Conservation (phyloP, 2,888 invertebrate genomes). For the Tiliacea aurago region DNA sequence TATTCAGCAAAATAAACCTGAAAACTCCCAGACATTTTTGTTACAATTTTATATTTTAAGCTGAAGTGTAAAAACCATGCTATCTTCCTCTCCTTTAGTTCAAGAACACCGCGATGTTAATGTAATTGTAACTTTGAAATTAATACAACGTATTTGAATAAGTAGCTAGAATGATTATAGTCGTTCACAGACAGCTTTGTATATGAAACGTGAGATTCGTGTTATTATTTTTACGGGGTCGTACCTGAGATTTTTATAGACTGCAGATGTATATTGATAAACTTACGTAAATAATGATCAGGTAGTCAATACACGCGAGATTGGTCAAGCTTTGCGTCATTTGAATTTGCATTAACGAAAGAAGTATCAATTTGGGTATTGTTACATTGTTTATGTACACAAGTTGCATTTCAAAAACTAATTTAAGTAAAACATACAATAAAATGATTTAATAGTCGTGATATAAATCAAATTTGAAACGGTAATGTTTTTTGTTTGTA, state of each 20-base stretch:
- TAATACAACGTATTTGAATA: slow-evolving; percentile 47
- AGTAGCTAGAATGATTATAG: slow-evolving; percentile 40
- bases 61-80: slow-evolving; percentile 9
- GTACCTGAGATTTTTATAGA: slow-evolving; percentile 66
- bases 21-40: slow-evolving; percentile 11
- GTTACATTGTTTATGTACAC: slow-evolving; percentile 42
- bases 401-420: slow-evolving; percentile 45
- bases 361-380: slow-evolving; percentile 13
- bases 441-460: slow-evolving; percentile 22
- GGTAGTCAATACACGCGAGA: slow-evolving; percentile 21
- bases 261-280: slow-evolving; percentile 59
- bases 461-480: slow-evolving; percentile 24
- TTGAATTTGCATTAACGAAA: slow-evolving; percentile 23
- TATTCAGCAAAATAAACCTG: not conserved
- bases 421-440: slow-evolving; percentile 30
- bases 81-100: slow-evolving; percentile 7
- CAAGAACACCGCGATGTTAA: slow-evolving; percentile 38
- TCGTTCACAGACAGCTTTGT: slow-evolving; percentile 49
- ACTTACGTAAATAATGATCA: slow-evolving; percentile 49
- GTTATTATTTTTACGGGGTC: slow-evolving; percentile 62
- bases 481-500: slow-evolving; percentile 26
- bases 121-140: slow-evolving; percentile 42
- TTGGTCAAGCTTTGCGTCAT: slow-evolving; percentile 1
- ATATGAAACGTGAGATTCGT: slow-evolving; percentile 47
- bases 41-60: slow-evolving; percentile 17